Evolutionary conservation across 2,888 invertebrate genomes (phyloP), one percentile per base, ranked within the genome.

Genomic region (Lobophora halterata): DNA sequence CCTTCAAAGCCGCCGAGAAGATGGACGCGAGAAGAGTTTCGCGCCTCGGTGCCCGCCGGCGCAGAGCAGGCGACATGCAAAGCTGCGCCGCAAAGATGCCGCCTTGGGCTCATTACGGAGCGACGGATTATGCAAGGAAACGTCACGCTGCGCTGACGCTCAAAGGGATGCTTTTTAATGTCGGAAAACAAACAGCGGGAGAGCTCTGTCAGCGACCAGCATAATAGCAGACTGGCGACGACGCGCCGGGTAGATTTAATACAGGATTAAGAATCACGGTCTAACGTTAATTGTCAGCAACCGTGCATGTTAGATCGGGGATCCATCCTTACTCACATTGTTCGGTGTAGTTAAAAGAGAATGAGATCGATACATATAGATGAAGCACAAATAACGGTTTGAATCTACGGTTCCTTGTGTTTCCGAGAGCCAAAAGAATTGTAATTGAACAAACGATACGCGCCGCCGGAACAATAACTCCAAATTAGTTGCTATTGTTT

Each of bases 21-120:
- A 76, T 73, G 69, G 75, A 74, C 66, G 74, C 75, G 74, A 71
- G 76, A 72, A 72, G 66, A 67, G 63, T 65, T 80, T 86, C 82
- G 80, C 86, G 85, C 83, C 78, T 85, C 75, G 76, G 42, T 82
- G 83, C n/a, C n/a, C n/a, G n/a, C n/a, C n/a, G n/a, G n/a, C n/a
- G n/a, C n/a, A n/a, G n/a, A n/a, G n/a, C 74, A 73, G 76, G 74
- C 79, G 69, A 67, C 73, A 66, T 69, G 62, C 71, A 75, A 65
- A 54, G 55, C 67, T 66, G 71, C 58, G 28, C 44, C 44, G 64
- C 61, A 77, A 80, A 81, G 78, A 61, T 52, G 69, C 77, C 79
- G 79, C 61, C 46, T 41, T 59, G 55, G 50, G 52, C 73, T 80
- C 79, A 85, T 82, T 85, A 80, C 66, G 50, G 56, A 39, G 44